Percentiles rank a stretch among this genome's conserved stretches.
phyloP scores from a whole-genome alignment of 2,797 vertebrate genomes.

The Amblyraja radiata region DNA sequence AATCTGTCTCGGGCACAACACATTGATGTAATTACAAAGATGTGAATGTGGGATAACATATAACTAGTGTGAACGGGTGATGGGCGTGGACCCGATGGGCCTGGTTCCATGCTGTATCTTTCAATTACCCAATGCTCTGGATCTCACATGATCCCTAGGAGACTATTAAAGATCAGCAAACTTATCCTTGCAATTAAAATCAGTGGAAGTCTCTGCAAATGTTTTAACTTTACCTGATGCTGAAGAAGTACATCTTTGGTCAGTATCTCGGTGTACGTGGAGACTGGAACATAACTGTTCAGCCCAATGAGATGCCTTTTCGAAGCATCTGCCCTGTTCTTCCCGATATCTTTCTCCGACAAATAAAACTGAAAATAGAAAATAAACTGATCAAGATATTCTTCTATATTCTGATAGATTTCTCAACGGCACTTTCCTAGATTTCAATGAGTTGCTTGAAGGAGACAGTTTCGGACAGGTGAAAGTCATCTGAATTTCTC shows the following conservation, averaged over 20 bases:
- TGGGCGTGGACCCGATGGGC: too few species aligned
- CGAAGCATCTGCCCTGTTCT: slow-evolving; percentile 66
- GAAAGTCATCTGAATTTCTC: background rate
- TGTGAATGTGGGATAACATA: too few species aligned
- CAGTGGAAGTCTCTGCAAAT: background rate
- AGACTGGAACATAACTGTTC: slow-evolving; percentile 61
- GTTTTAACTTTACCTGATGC: background rate
- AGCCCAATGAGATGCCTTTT: slow-evolving; percentile 56
- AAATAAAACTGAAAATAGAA: slow-evolving; percentile 67
- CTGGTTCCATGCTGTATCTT: too few species aligned
- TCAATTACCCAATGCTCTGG: background rate
- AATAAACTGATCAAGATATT: background rate
- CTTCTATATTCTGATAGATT: background rate
- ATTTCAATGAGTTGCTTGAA: background rate
- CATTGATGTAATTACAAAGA: too few species aligned
- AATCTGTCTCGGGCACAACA: too few species aligned
- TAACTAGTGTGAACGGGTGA: too few species aligned
- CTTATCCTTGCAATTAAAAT: background rate
- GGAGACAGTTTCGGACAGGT: background rate
- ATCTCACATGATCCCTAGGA: background rate
- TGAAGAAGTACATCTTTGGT: slow-evolving; percentile 53
- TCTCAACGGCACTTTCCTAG: background rate
- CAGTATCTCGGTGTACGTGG: slow-evolving; percentile 50
- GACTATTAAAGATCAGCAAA: background rate
- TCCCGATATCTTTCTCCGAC: slow-evolving; percentile 59